Evolutionary conservation across 2,113 vertebrate genomes (phyloP), one percentile per base, ranked within the genome.

Genomic region (Ornithorhynchus anatinus): DNA sequence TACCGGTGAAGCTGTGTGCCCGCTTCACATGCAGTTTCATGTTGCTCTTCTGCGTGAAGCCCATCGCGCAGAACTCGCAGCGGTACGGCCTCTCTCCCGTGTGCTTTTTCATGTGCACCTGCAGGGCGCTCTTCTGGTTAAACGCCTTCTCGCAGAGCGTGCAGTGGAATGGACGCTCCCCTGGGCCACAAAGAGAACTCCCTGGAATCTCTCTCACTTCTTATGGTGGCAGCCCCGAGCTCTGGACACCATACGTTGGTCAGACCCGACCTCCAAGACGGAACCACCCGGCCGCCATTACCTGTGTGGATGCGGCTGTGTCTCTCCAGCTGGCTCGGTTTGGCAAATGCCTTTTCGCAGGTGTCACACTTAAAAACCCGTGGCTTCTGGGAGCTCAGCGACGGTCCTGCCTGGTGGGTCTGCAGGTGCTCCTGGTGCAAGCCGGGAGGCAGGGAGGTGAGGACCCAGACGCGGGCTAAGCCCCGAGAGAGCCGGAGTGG

Each of bases 21-120:
- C 98, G 91, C 84, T 96, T 96, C 97, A 99, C 95, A 69, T 99
- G 98, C 68, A 99, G 93, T 27, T 98, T 99, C 98, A 99, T 99
- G 92, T 99, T 99, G 95, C 98, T 98, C 89, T 99, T 99, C 94
- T 99, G 98, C 0, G 97, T 98, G 91, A 99, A 99, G 51, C 95
- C 92, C 93, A 99, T 96, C 74, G 90, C 92, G 70, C 97, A 99
- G 77, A 96, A 94, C 80, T 95, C 94, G 31, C 97, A 99, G 77
- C 95, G 95, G 66, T 98, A 98, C 27, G 98, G 98, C 87, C 96
- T 94, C 91, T 99, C 97, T 4, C 98, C 98, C 0, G 97, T 99
- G 90, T 99, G 98, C 80, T 98, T 99, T 88, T 99, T 97, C 92
- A 96, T 95, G 80, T 99, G 98, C 57, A 99, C 97, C 84, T 99